phyloP scores from a whole-genome alignment of 2,888 invertebrate genomes.

The Didymodactylos carnosus region DNA sequence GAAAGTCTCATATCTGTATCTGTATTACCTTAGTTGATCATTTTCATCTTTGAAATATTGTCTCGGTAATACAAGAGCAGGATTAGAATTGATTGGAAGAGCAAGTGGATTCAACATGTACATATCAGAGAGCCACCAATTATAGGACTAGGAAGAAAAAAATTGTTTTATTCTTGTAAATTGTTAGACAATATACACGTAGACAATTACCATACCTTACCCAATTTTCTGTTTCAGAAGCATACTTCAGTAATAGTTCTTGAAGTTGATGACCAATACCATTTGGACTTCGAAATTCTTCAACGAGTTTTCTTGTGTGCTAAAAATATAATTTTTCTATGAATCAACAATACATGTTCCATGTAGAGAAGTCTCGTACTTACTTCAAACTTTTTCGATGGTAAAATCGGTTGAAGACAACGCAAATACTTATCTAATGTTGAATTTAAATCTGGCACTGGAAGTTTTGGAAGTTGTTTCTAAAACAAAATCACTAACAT shows the following conservation, averaged over 20 bases:
- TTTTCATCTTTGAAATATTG: slow-evolving; percentile 47
- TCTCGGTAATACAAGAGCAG: slow-evolving; percentile 78
- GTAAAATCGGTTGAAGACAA: slow-evolving; percentile 56
- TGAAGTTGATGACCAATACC: slow-evolving; percentile 61
- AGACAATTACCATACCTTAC: no score
- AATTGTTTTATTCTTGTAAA: no score
- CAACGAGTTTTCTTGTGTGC: no score
- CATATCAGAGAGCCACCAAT: slow-evolving; percentile 96
- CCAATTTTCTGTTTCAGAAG: slow-evolving; percentile 71
- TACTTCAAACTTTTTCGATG: slow-evolving; percentile 49
- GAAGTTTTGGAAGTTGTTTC: slow-evolving; percentile 59
- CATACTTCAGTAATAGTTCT: slow-evolving; percentile 53
- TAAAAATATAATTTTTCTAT: no score
- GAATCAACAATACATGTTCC: no score
- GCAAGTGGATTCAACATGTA: slow-evolving; percentile 67
- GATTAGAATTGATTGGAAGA: slow-evolving; percentile 84
- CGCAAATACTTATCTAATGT: slow-evolving; percentile 75
- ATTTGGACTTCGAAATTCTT: slow-evolving; percentile 48
- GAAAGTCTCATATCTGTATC: no score
- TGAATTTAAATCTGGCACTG: slow-evolving; percentile 65
- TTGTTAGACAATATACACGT: no score
- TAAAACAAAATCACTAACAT: no score
- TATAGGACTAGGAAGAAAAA: slow-evolving; percentile 49
- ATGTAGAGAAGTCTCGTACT: no score
- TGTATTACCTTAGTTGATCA: slow-evolving; percentile 32